A percentile compares a stretch with the other conserved stretches of the same genome.
phyloP scores from a whole-genome alignment of 1,140 invertebrate species.

The Drosophila sturtevanti region DNA sequence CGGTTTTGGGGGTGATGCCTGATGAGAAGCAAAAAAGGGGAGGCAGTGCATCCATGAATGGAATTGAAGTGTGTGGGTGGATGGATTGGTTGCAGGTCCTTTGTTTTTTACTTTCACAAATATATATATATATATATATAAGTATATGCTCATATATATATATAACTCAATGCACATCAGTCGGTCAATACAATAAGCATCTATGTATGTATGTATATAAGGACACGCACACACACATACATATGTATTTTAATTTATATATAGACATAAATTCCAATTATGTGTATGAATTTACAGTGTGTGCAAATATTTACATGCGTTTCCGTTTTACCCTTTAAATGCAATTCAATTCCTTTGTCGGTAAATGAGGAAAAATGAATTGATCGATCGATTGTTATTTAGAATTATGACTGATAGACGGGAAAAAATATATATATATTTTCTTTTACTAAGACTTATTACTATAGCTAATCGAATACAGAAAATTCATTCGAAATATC shows the following conservation, averaged over 20 bases:
- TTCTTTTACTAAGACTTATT: too few relatives aligned
- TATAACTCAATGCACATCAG: constrained; percentile 59
- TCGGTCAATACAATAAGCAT: constrained; percentile 55
- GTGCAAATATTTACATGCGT: constrained; percentile 70
- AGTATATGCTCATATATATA: too few relatives aligned
- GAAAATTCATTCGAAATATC: too few relatives aligned
- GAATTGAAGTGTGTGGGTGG: constrained; percentile 34
- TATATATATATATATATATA: too few relatives aligned
- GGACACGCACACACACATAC: not conserved
- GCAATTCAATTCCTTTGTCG: constrained; percentile 65
- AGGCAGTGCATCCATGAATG: constrained; percentile 34
- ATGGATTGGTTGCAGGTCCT: not conserved
- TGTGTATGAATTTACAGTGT: constrained; percentile 72
- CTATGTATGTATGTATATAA: constrained; percentile 28
- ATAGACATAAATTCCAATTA: constrained; percentile 70
- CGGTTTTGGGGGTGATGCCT: not conserved
- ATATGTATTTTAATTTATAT: constrained; percentile 16
- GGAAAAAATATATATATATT: too few relatives aligned
- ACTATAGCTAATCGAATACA: too few relatives aligned
- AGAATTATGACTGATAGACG: not conserved
- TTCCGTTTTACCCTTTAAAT: constrained; percentile 65
- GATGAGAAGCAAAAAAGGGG: constrained; percentile 16
- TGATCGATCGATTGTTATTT: not conserved
- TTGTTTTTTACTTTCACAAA: too few relatives aligned
- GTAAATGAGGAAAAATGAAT: not conserved